Evolutionary conservation across 2,113 vertebrate species (phyloP), one percentile per base, ranked within the genome.

Genomic region (Macrotus californicus): DNA sequence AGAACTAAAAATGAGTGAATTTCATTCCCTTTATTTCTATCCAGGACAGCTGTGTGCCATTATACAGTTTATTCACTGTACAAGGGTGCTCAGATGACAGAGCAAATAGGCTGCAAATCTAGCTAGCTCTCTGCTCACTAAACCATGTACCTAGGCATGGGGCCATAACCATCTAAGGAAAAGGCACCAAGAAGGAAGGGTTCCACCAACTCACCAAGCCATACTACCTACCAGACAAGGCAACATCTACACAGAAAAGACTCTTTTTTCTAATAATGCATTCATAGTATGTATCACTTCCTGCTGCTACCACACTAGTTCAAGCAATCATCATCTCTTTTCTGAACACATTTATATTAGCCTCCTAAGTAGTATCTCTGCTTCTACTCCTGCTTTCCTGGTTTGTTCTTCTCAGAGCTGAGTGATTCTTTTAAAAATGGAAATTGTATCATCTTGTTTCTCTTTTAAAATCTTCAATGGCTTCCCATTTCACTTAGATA

Each of bases 401-500:
- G 6, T 67, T 39, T 48, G 4, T 93, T 96, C 52, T 88, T 96
- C 31, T 89, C 69, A 85, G 18, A 86, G 19, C 67, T 89, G 22
- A 89, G 43, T 54, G 21, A 72, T 85, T 87, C 22, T 76, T 94
- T 88, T 52, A 24, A 86, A 70, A 59, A 39, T 59, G 31, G 29
- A 91, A 93, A 91, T 90, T 34, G 70, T 1, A 79, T 76, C 61
- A 87, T 79, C 48, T 75, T 91, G 26, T 21, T 73, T 86, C n/a
- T 93, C 86, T 79, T 77, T 85, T 77, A 84, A 94, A 86, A 41
- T 22, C n/a, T 67, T 26, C 11, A 76, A 31, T 8, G 6, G 79
- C 19, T 95, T 92, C 39, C 39, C 61, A 59, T 79, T 36, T 91
- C 70, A 72, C 26, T 96, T 67, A 90, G 50, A 70, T 67, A 95